Conservation (phyloP, 1,140 invertebrate species). For the Drosophila bipectinata region DNA sequence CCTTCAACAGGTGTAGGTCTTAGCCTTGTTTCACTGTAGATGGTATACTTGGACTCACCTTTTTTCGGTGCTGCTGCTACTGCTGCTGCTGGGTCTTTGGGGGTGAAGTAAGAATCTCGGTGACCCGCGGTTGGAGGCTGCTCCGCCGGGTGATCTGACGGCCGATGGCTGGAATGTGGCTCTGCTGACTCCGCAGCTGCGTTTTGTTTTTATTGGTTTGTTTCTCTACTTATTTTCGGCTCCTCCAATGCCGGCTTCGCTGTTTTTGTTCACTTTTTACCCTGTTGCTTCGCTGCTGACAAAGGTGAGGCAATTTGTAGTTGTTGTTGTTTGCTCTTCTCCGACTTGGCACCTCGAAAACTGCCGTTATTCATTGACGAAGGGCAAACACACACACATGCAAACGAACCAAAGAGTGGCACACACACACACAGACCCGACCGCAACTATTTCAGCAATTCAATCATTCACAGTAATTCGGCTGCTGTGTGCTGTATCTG, state of each 20-base stretch:
- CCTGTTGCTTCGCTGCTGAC: constrained; percentile 26
- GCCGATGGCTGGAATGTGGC: constrained; percentile 37
- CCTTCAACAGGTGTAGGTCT: neutral
- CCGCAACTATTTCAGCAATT: constrained; percentile 27
- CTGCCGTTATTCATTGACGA: constrained; percentile 50
- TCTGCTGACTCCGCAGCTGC: constrained; percentile 44
- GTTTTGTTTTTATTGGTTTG: constrained; percentile 22
- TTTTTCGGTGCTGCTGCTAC: constrained; percentile 9
- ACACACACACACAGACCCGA: neutral
- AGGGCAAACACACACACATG: constrained; percentile 23
- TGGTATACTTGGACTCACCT: constrained; percentile 24
- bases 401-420: neutral
- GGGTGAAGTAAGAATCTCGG: constrained; percentile 21
- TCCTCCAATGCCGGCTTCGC: constrained; percentile 32
- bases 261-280: constrained; percentile 7
- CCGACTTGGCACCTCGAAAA: constrained; percentile 37
- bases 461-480: constrained; percentile 42
- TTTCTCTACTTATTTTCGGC: constrained; percentile 19
- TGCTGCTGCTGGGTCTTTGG: neutral
- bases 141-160: constrained; percentile 40
- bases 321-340: constrained; percentile 43
- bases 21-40: constrained; percentile 15
- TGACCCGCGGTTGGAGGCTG: constrained; percentile 38
- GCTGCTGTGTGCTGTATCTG: constrained; percentile 5
- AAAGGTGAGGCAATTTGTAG: constrained; percentile 40